These are phyloP conservation scores for Gorsachius magnificus DNA, from an alignment of 2,797 vertebrate genomes.

Conservation along the genomic window DNA sequence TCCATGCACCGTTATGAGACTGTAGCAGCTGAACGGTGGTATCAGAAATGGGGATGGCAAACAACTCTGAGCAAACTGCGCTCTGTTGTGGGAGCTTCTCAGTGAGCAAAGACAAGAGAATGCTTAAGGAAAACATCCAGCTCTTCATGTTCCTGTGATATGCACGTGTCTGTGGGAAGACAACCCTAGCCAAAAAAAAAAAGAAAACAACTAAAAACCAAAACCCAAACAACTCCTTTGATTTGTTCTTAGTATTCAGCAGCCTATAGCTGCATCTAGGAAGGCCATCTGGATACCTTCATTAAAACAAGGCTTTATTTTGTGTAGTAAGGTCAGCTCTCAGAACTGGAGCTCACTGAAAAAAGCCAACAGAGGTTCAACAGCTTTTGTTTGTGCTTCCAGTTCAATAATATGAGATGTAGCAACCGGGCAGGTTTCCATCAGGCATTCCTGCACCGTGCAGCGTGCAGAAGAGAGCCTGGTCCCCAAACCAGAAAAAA, in stretches of 20 bases:
- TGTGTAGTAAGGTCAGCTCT: neutral
- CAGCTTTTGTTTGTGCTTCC: neutral
- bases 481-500: neutral
- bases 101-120: neutral
- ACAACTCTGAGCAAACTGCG: neutral
- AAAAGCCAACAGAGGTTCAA: neutral
- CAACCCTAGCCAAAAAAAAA: neutral
- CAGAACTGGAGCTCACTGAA: neutral
- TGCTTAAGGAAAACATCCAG: neutral
- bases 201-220: too few relatives aligned
- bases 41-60: neutral
- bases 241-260: neutral
- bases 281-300: neutral
- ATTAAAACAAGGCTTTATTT: neutral
- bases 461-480: neutral
- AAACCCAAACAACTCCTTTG: neutral
- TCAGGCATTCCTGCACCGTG: neutral
- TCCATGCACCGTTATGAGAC: fast-evolving
- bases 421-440: neutral
- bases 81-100: neutral
- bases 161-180: neutral
- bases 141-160: neutral
- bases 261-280: neutral
- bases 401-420: neutral
- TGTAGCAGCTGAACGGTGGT: neutral